Evolutionary conservation across 2,888 invertebrate genomes (phyloP), one percentile per base, ranked within the genome.

Genomic region (Zaprionus obscuricornis): DNA sequence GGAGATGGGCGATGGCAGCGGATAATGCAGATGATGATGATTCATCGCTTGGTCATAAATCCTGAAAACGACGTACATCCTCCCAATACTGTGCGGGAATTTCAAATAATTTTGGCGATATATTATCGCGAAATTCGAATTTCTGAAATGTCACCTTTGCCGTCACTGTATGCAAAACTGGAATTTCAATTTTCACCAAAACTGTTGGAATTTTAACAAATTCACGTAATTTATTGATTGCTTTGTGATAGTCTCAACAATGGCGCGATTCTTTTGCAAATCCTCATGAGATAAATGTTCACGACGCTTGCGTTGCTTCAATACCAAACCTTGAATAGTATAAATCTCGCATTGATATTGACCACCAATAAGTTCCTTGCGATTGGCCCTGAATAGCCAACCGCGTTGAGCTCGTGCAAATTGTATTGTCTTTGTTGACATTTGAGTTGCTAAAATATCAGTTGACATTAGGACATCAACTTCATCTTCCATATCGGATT

Each of bases 101-200:
- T n/a, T n/a, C n/a, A n/a, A n/a, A n/a, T n/a, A n/a, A n/a, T n/a
- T n/a, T n/a, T n/a, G n/a, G n/a, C n/a, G 94, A 92, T 83, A 98
- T 94, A 87, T 96, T 94, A 79, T 96, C 93, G 77, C 95, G 93
- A 91, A 98, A 98, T 85, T 96, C 95, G 91, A 99, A 99, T 89
- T 97, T 96, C 90, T 98, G 98, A 93, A 99, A 99, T 83, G 98
- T 99, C 78, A 99, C 97, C 92, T 98, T 98, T 17, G 99, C 99
- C 37, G 98, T 97, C 36, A 99, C 97, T 13, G 98, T 98, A 11
- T 99, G 98, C 82, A 99, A 92, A 73, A 99, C 97, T 20, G 99
- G 99, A 90, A 99, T 98, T 91, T 99, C 99, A 76, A 99, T 95
- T 92, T 98, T 97, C 0, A 99, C 98, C 20, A 99, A 99, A 90